These are phyloP conservation scores for Montipora efflorescens DNA, from an alignment of 64 coral and sea anemone genomes.

Conservation along the genomic window DNA sequence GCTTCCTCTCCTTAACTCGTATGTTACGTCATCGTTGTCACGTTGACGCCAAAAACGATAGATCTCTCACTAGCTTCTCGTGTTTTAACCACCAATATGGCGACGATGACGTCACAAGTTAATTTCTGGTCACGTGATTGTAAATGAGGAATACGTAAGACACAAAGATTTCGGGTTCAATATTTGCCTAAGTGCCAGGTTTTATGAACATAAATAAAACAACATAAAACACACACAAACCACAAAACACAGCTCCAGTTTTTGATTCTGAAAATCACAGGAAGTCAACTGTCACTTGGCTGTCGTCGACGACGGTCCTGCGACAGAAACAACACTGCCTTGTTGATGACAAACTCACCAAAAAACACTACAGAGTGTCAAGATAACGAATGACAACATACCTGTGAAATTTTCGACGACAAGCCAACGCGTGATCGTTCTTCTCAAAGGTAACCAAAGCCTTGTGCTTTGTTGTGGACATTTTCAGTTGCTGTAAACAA, in stretches of 20 bases:
- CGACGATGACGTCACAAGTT: too few species aligned
- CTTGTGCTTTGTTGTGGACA: constrained; percentile 99
- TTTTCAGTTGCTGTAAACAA: constrained; percentile 95
- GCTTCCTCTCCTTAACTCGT: neutral
- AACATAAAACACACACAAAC: constrained; percentile 14
- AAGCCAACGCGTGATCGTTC: constrained; percentile 97
- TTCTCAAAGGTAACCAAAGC: constrained; percentile 99
- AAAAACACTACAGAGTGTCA: neutral
- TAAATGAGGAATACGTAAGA: too few species aligned
- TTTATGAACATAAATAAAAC: constrained; percentile 9
- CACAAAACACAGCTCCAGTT: neutral
- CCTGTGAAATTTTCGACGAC: constrained; percentile 99
- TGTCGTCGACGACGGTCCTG: constrained; percentile 96
- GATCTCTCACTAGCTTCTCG: neutral
- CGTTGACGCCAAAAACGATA: neutral
- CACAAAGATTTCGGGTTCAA: neutral
- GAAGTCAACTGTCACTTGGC: constrained; percentile 98
- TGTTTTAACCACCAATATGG: too few species aligned
- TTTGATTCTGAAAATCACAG: constrained; percentile 51
- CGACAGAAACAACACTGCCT: constrained; percentile 10
- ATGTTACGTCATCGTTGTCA: too few species aligned
- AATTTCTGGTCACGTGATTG: too few species aligned
- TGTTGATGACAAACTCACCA: neutral
- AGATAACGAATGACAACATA: constrained; percentile 3
- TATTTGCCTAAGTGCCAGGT: constrained; percentile 12